Base-by-base conservation (phyloP, 2,888 invertebrate genomes). In the Dorcus parallelipipedus region DNA sequence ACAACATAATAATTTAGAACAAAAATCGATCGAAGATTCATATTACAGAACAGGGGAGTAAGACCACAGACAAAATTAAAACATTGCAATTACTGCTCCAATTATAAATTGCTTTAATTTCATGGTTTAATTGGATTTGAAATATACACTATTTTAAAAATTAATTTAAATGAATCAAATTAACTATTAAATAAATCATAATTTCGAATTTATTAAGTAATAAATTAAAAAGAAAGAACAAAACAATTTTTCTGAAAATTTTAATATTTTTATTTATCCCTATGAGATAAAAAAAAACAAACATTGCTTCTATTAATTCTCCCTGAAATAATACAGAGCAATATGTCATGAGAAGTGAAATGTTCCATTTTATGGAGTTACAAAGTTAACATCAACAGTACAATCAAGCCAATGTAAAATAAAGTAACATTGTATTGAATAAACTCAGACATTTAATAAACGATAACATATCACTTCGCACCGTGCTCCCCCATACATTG, bases 261-360 rank as follows among this genome's bases (percentile, higher is more conserved):
- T 83, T 82, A 74, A 74, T 74, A 67, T 67, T 69, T 71, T 72
- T 72, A 80, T 81, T 82, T 80, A 79, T 81, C 79, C 81, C 83
- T 83, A 83, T 81, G 78, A 82, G 82, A 82, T 83, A 83, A 80
- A 83, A 83, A n/a, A 83, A 83, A 83, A 83, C 81, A 83, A 83
- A 83, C 81, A 82, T 82, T 79, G 81, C 79, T 79, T 79, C 73
- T 73, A 72, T 70, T 72, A 71, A 74, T 74, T 74, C 78, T 79
- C 76, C 79, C 81, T 79, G 78, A 78, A 79, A 79, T 80, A 82
- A 82, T 79, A 81, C 81, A 82, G 81, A 81, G 81, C 81, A 79
- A 75, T 69, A 69, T 67, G 60, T 64, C 74, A 76, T 78, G 76
- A 77, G 71, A 76, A 71, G 70, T 74, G 71, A 74, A 74, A 70